These are phyloP conservation scores for Micronisus gabar DNA, from an alignment of 2,113 vertebrate genomes.

Conservation along the genomic window DNA sequence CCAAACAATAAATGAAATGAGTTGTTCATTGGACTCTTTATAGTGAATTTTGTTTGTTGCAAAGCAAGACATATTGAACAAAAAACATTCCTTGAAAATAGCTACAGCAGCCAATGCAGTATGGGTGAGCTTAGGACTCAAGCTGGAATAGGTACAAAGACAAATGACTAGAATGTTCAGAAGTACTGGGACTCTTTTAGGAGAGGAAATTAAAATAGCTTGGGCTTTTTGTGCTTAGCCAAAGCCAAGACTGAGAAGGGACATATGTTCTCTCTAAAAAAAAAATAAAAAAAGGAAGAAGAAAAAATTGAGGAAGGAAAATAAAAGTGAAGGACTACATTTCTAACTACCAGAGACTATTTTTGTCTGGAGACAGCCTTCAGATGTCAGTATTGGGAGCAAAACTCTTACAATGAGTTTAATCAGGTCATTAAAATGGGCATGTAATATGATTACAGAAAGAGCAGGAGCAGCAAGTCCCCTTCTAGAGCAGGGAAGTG, in stretches of 20 bases:
- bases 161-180: background rate
- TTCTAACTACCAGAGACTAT: background rate
- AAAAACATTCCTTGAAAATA: background rate
- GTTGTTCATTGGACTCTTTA: background rate
- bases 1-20: background rate
- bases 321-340: background rate
- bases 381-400: background rate
- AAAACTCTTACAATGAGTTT: background rate
- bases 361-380: background rate
- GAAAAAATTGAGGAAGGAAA: background rate
- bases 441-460: background rate
- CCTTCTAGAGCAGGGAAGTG: background rate
- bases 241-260: background rate
- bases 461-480: background rate
- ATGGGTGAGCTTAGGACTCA: background rate
- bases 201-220: background rate
- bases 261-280: background rate
- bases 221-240: background rate
- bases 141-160: background rate
- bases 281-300: background rate
- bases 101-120: background rate
- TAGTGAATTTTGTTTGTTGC: background rate
- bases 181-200: background rate
- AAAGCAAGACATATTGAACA: background rate
- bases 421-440: slow-evolving; percentile 1